Conservation (phyloP, 1,140 invertebrate species). For the Adoxophyes honmai region DNA sequence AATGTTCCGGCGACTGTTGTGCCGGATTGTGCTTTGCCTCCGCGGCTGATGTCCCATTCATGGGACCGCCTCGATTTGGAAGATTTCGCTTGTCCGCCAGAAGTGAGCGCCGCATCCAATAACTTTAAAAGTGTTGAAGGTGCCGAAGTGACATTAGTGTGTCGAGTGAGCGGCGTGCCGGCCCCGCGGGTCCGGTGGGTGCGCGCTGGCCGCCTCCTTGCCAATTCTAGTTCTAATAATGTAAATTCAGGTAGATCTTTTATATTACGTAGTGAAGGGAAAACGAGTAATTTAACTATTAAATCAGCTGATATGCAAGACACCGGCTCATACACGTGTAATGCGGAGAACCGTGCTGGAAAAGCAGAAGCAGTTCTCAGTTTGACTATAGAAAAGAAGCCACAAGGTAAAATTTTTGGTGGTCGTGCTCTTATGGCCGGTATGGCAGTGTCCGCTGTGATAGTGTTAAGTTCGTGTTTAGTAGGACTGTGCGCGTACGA, state of each 20-base stretch:
- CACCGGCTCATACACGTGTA: constrained; percentile 85
- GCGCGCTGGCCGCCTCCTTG: constrained; percentile 77
- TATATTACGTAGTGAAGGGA: constrained; percentile 66
- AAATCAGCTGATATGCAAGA: constrained; percentile 83
- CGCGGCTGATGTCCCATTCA: constrained; percentile 78
- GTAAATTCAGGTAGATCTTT: constrained; percentile 66
- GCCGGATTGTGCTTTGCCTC: constrained; percentile 82
- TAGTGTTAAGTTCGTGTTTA: constrained; percentile 68
- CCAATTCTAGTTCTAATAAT: constrained; percentile 73
- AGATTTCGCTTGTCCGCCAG: constrained; percentile 88
- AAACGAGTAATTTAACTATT: constrained; percentile 84
- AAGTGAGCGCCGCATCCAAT: constrained; percentile 77
- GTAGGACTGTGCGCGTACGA: constrained; percentile 67
- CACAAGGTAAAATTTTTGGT: constrained; percentile 79
- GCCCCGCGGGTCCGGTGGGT: constrained; percentile 79
- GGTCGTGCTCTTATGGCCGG: constrained; percentile 80
- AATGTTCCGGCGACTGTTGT: constrained; percentile 83
- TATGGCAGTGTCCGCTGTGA: constrained; percentile 68
- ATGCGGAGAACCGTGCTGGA: constrained; percentile 87
- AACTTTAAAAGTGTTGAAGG: constrained; percentile 81
- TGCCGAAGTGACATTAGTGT: constrained; percentile 85
- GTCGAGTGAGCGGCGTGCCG: constrained; percentile 83
- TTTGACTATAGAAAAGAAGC: constrained; percentile 80
- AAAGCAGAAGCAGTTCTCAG: constrained; percentile 84
- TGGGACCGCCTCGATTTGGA: constrained; percentile 88